These are phyloP conservation scores for Origma solitaria DNA, from an alignment of 2,113 vertebrate genomes.

Conservation along the genomic window DNA sequence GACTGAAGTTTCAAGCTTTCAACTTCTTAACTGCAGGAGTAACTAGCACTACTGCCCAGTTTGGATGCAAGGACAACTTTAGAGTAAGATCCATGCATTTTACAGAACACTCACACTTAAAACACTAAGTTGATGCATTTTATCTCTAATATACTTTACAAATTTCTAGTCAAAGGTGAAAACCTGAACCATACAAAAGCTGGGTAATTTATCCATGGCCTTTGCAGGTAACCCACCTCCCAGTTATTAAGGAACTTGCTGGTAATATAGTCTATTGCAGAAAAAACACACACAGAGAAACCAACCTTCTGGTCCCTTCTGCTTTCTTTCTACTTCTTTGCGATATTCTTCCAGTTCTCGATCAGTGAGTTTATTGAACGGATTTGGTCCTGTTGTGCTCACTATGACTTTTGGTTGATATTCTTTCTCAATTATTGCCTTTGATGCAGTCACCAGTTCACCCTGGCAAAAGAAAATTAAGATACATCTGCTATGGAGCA, in stretches of 20 bases:
- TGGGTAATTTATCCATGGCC: background rate
- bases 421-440: slow-evolving; percentile 98
- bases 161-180: background rate
- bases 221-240: background rate
- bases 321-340: slow-evolving; percentile 91
- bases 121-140: rapidly evolving
- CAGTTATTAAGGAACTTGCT: background rate
- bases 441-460: slow-evolving; percentile 94
- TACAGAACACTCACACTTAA: background rate
- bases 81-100: background rate
- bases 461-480: slow-evolving; percentile 75
- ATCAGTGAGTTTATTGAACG: slow-evolving; percentile 92
- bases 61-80: background rate
- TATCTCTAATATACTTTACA: background rate
- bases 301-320: slow-evolving; percentile 88
- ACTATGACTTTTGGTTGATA: slow-evolving; percentile 93
- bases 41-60: background rate
- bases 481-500: background rate
- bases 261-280: background rate
- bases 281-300: background rate
- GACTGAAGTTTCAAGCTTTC: background rate
- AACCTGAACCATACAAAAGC: background rate
- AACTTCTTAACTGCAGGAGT: background rate
- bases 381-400: slow-evolving; percentile 93
- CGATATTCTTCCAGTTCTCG: slow-evolving; percentile 93